A percentile compares a stretch with the other conserved stretches of the same genome.
Conservation (phyloP, 1,140 invertebrate genomes). For the Papilio glaucus region DNA sequence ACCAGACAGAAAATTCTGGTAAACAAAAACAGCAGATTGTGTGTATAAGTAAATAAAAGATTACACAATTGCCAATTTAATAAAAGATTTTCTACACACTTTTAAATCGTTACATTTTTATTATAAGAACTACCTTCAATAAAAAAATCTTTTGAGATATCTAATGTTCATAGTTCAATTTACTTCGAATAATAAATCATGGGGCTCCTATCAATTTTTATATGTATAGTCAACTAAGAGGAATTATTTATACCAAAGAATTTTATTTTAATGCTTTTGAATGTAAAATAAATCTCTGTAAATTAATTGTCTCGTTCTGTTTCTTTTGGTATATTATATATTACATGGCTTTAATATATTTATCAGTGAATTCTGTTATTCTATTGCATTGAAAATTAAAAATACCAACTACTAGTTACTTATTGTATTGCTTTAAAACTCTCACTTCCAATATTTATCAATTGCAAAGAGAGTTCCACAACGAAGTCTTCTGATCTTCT, state of each 20-base stretch:
- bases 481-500: no score
- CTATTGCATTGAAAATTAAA: no score
- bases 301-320: no score
- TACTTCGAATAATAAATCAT: not conserved
- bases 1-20: not conserved
- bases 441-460: no score
- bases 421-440: no score
- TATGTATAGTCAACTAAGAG: not conserved
- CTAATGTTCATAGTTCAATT: not conserved
- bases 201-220: not conserved
- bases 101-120: not conserved
- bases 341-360: no score
- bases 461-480: no score
- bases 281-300: no score
- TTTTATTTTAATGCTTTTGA: no score
- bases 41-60: not conserved
- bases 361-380: no score
- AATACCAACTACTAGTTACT: no score
- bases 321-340: no score
- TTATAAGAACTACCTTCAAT: not conserved
- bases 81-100: not conserved
- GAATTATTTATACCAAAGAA: not conserved
- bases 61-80: not conserved
- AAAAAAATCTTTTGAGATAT: not conserved
- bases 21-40: not conserved